Percentiles rank a stretch among this genome's conserved stretches.
Evolutionary conservation across 1,140 invertebrate species (phyloP).

Genomic region (Papilio aristodemus): DNA sequence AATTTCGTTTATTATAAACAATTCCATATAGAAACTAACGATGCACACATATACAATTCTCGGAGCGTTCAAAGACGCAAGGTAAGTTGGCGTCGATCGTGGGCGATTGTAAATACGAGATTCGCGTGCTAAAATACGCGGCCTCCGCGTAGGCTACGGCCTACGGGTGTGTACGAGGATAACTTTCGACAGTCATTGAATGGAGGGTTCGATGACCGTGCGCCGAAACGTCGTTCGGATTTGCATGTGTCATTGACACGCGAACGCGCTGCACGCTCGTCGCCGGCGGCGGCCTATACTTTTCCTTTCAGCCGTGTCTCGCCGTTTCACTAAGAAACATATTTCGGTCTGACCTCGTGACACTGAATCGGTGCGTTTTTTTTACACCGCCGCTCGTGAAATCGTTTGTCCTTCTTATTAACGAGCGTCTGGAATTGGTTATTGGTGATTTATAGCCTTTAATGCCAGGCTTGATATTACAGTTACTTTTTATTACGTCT

Average conservation of each 20-base stretch:
- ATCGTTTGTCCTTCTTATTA: conserved; percentile 42
- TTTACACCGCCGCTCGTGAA: conserved; percentile 42
- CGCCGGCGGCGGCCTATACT: conserved; percentile 55
- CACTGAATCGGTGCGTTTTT: conserved; percentile 44
- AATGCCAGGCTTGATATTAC: conserved; percentile 14
- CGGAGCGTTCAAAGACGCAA: conserved; percentile 46
- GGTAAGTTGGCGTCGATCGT: conserved; percentile 51
- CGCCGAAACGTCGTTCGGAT: conserved; percentile 62
- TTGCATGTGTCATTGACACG: conserved; percentile 75
- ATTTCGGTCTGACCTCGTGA: conserved; percentile 64
- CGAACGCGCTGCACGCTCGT: conserved; percentile 46
- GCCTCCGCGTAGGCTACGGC: conserved; percentile 27
- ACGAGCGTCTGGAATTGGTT: conserved; percentile 19
- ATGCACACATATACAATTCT: conserved; percentile 45
- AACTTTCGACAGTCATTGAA: conserved; percentile 75
- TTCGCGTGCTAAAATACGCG: conserved; percentile 43
- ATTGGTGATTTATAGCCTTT: conserved; percentile 11
- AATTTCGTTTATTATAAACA: conserved; percentile 36
- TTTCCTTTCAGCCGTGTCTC: conserved; percentile 66
- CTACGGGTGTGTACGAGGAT: conserved; percentile 5
- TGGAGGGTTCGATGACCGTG: conserved; percentile 63
- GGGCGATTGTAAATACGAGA: conserved; percentile 48
- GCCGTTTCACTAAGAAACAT: conserved; percentile 52
- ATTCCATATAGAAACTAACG: conserved; percentile 46
- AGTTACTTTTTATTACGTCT: conserved; percentile 7